phyloP scores from a whole-genome alignment of 2,888 invertebrate species.

The Himalopsyche tibetana region DNA sequence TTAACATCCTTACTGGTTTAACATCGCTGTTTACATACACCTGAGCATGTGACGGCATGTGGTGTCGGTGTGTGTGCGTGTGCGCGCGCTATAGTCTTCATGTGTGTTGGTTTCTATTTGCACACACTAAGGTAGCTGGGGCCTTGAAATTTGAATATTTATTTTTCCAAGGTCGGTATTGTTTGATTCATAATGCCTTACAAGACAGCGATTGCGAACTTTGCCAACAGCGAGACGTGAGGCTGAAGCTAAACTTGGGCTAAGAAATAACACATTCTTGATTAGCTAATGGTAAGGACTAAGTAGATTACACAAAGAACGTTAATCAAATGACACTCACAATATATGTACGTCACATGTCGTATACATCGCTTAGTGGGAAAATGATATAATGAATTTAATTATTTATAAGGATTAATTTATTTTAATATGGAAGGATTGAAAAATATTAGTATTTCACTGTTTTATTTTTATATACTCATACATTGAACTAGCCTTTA shows the following conservation, averaged over 20 bases:
- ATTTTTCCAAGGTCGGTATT: conserved; percentile 64
- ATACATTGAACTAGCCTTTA: too few relatives aligned
- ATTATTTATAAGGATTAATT: too few relatives aligned
- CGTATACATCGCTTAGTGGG: too few relatives aligned
- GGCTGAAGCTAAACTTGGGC: conserved; percentile 1
- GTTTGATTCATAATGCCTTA: conserved; percentile 60
- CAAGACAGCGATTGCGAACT: conserved; percentile 46
- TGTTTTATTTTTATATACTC: too few relatives aligned
- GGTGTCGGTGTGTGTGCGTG: conserved; percentile 28
- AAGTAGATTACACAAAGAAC: too few relatives aligned
- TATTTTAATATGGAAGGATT: too few relatives aligned
- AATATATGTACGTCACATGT: too few relatives aligned
- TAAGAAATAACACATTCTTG: conserved; percentile 16
- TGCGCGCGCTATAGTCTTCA: conserved; percentile 39
- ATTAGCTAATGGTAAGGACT: too few relatives aligned
- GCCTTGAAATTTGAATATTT: conserved; percentile 65
- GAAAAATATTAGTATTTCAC: too few relatives aligned
- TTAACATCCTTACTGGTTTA: neutral
- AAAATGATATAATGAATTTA: too few relatives aligned
- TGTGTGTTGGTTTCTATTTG: conserved; percentile 57
- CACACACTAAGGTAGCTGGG: conserved; percentile 55
- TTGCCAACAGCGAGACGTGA: neutral
- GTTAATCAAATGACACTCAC: too few relatives aligned
- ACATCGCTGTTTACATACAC: conserved; percentile 15
- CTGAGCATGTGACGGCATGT: neutral